Evolutionary conservation across 2,797 vertebrate species (phyloP).

Genomic region (Urosaurus nigricauda): DNA sequence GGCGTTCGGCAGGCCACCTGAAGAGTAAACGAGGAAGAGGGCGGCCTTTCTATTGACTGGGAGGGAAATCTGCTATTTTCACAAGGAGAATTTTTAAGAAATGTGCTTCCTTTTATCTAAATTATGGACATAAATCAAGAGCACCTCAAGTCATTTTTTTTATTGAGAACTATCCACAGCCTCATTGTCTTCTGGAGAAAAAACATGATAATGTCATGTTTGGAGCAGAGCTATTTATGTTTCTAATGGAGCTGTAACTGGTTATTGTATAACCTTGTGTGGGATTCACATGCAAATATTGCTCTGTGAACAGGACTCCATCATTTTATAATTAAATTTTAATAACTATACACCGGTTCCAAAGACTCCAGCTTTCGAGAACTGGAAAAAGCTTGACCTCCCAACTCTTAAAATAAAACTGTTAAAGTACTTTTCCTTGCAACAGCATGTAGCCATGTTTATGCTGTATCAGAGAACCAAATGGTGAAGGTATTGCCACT

Average conservation of each 20-base stretch:
- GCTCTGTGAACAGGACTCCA: background rate
- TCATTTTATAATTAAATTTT: constrained; percentile 32
- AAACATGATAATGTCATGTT: background rate
- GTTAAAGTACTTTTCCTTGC: constrained; percentile 29
- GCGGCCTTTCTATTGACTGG: constrained; percentile 70
- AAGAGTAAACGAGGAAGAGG: constrained; percentile 77
- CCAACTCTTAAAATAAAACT: constrained; percentile 12
- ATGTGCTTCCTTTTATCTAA: constrained; percentile 9
- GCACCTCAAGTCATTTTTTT: constrained; percentile 2
- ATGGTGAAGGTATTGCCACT: background rate
- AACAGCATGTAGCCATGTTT: background rate
- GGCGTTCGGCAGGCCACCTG: constrained; percentile 90
- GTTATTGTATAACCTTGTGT: constrained; percentile 39
- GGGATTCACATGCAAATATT: constrained; percentile 30
- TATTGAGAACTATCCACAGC: constrained; percentile 27
- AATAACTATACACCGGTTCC: background rate
- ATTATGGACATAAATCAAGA: background rate
- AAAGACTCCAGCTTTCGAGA: constrained; percentile 24
- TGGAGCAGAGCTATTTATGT: constrained; percentile 25
- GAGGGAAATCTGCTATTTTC: background rate
- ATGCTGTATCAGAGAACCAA: background rate
- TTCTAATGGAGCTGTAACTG: constrained; percentile 34
- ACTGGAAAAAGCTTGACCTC: constrained; percentile 21
- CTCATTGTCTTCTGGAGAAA: constrained; percentile 15
- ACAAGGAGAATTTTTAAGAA: constrained; percentile 13